Percentiles rank a stretch among this genome's conserved stretches.
Conservation (phyloP, 2,797 vertebrate species). For the Sphenopsis melanotis region DNA sequence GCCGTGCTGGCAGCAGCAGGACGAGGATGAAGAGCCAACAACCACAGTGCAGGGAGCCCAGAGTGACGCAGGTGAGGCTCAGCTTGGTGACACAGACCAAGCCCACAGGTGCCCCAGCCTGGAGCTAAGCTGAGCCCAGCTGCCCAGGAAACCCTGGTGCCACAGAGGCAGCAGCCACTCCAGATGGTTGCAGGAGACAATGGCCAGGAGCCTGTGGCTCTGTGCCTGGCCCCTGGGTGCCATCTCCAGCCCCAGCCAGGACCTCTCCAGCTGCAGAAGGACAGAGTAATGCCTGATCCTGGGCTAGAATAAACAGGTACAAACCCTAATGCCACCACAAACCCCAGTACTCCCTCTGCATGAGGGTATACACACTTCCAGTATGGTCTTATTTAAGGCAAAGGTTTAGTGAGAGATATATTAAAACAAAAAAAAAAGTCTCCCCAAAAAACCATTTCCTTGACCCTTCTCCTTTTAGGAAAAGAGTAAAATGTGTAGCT, state of each 20-base stretch:
- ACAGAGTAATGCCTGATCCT: not conserved
- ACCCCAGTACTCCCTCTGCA: not conserved
- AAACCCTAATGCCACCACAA: not conserved
- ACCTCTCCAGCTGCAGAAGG: not conserved
- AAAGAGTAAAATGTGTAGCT: not conserved
- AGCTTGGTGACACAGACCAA: not conserved
- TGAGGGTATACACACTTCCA: accelerated
- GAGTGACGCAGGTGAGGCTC: not conserved
- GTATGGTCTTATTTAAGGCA: not conserved
- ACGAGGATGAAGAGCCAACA: accelerated
- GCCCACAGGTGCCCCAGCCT: not conserved
- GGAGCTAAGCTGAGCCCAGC: not conserved
- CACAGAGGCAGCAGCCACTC: not conserved
- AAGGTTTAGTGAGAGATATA: not conserved
- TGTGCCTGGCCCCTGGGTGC: not conserved
- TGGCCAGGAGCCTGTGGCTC: not conserved
- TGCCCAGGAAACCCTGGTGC: not conserved
- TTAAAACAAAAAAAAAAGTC: not conserved
- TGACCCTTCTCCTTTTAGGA: not conserved
- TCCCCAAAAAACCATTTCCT: accelerated
- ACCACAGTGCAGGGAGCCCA: not conserved
- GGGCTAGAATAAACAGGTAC: not conserved
- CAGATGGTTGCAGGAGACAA: not conserved
- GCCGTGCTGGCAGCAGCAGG: not conserved
- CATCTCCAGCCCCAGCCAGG: not conserved